These are phyloP conservation scores for Hydrolagus colliei DNA, from an alignment of 2,797 vertebrate genomes.

Conservation along the genomic window DNA sequence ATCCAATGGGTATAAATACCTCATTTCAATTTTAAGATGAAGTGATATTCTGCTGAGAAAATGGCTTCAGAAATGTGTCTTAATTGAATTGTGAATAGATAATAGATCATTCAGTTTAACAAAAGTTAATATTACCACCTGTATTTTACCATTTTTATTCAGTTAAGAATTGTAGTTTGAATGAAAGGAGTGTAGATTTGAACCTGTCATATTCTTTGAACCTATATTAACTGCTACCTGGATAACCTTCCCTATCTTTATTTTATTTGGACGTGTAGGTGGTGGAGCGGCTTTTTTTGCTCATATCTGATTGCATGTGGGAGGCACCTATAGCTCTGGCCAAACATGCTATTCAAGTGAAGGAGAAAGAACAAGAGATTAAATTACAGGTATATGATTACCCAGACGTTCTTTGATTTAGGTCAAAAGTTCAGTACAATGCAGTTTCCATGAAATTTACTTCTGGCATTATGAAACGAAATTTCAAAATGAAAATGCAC, in stretches of 20 bases:
- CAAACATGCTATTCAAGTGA: constrained; percentile 78
- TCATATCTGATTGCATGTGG: constrained; percentile 97
- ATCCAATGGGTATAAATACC: neutral
- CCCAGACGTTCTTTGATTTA: neutral
- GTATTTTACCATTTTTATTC: no score
- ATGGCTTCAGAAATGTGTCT: neutral
- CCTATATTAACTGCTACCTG: neutral
- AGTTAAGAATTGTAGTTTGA: no score
- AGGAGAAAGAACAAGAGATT: constrained; percentile 83
- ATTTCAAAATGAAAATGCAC: neutral
- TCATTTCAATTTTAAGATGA: no score
- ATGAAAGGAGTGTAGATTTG: no score
- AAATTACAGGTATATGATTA: constrained; percentile 71
- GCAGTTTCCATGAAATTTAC: neutral
- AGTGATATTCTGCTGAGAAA: neutral
- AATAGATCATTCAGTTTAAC: neutral
- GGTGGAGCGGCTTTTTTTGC: constrained; percentile 81
- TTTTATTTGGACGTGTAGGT: constrained; percentile 59
- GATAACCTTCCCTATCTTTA: neutral
- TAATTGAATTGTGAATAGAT: neutral
- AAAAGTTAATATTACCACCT: no score
- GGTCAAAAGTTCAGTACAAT: no score
- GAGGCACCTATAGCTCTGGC: constrained; percentile 88
- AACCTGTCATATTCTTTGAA: no score
- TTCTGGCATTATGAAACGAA: neutral